Conservation (phyloP, 2,888 invertebrate species). For the Capitulum mitella region DNA sequence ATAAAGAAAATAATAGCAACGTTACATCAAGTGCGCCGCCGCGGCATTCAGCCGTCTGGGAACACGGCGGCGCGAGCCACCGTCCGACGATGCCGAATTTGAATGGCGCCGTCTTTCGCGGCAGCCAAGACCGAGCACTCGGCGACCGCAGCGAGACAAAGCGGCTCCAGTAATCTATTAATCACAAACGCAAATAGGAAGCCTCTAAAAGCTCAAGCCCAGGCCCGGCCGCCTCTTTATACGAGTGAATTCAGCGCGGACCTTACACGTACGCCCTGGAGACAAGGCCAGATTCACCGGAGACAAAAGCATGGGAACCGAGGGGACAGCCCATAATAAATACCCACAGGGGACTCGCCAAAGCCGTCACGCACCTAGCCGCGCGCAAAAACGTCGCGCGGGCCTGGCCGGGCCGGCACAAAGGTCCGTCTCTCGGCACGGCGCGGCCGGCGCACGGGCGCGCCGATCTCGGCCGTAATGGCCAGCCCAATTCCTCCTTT, state of each 20-base stretch:
- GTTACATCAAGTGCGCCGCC: constrained; percentile 11
- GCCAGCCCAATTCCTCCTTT: neutral
- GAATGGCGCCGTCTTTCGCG: neutral
- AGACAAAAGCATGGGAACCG: constrained; percentile 18
- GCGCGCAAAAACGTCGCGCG: constrained; percentile 9
- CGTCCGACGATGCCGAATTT: neutral
- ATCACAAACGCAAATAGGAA: constrained; percentile 18
- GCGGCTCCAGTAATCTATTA: neutral
- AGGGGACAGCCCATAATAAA: constrained; percentile 16
- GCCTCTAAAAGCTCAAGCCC: neutral
- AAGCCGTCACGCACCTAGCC: neutral
- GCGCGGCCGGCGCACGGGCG: neutral
- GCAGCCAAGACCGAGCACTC: neutral
- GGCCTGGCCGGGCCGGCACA: neutral
- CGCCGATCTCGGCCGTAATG: neutral
- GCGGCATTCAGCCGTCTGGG: constrained; percentile 4
- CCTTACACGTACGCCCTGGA: neutral
- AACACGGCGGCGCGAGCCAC: neutral
- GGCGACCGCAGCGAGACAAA: neutral
- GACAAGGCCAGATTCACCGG: constrained; percentile 10
- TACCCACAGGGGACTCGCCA: neutral
- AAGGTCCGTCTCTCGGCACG: neutral
- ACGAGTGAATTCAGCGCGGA: neutral
- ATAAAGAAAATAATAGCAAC: constrained; percentile 18
- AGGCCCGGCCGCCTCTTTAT: neutral